Percentiles rank a stretch among this genome's conserved stretches.
phyloP scores from a whole-genome alignment of 1,140 invertebrate species.

The Artemia franciscana region DNA sequence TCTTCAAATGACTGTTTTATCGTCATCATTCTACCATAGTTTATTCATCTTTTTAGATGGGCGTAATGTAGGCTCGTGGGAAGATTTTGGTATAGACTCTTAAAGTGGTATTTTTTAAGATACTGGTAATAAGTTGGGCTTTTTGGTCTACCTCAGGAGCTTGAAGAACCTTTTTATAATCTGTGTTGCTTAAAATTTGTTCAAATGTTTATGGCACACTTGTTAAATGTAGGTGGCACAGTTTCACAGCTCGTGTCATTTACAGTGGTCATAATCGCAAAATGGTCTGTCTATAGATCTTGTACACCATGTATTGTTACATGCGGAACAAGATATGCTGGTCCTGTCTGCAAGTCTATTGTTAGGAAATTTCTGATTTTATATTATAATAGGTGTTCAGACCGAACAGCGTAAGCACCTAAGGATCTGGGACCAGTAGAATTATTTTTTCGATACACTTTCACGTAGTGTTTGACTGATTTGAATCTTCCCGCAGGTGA shows the following conservation, averaged over 20 bases:
- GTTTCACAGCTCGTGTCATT: background rate
- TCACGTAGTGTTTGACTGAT: background rate
- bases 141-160: no score
- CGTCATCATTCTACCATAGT: no score
- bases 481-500: no score
- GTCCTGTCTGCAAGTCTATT: background rate
- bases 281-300: background rate
- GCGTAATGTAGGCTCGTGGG: no score
- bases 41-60: no score
- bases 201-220: background rate
- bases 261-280: background rate
- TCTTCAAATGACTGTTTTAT: no score
- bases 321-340: background rate
- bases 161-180: no score
- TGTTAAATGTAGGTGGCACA: background rate
- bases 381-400: background rate
- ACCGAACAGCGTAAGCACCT: background rate
- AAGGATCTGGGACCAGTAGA: background rate
- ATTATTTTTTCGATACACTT: background rate
- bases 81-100: no score
- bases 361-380: background rate
- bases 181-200: no score
- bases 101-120: no score
- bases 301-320: background rate
- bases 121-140: no score